Conservation (phyloP, 2,888 invertebrate genomes). For the Calameuta idolon region DNA sequence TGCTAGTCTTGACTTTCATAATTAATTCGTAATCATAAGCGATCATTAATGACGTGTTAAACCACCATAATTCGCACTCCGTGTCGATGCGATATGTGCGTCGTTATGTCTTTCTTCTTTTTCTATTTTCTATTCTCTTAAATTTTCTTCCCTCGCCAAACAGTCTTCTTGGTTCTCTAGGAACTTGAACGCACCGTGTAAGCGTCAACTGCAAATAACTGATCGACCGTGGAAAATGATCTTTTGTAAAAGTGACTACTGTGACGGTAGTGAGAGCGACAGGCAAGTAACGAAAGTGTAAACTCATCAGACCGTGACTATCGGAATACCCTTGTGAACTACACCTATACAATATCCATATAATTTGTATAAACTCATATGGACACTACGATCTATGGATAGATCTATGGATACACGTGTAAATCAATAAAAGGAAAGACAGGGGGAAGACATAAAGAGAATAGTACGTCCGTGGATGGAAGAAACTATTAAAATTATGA, state of each 20-base stretch:
- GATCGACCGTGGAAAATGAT: conserved; percentile 30
- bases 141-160: not conserved
- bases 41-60: conserved; percentile 30
- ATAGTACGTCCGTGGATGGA: not conserved
- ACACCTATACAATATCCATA: not conserved
- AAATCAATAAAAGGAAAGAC: not conserved
- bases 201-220: conserved; percentile 24
- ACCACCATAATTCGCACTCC: conserved; percentile 19
- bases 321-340: not conserved
- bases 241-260: not conserved
- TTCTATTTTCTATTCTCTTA: conserved; percentile 17
- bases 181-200: conserved; percentile 24
- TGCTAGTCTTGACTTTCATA: conserved; percentile 66
- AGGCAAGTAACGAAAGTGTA: not conserved
- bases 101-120: conserved; percentile 25
- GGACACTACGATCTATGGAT: not conserved
- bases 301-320: not conserved
- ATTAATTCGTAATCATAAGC: conserved; percentile 44
- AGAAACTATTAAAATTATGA: not conserved
- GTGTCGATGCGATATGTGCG: conserved; percentile 15
- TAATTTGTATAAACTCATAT: not conserved
- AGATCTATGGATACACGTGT: not conserved
- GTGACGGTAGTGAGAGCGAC: not conserved
- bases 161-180: conserved; percentile 13
- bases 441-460: not conserved